Conservation (phyloP, 2,113 vertebrate genomes). For the Chroicocephalus ridibundus region DNA sequence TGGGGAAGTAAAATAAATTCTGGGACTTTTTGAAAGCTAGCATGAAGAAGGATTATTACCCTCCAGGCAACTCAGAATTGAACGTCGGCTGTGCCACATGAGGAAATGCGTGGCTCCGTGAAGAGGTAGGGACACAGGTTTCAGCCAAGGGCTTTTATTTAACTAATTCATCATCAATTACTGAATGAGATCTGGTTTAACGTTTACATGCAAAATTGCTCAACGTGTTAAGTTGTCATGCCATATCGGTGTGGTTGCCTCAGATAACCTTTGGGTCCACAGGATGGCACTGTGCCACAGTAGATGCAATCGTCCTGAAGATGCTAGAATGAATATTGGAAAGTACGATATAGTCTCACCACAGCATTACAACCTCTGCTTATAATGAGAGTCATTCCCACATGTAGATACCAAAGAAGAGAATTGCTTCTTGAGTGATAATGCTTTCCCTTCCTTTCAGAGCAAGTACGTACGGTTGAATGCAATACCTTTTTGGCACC, state of each 20-base stretch:
- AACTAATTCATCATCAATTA: background rate
- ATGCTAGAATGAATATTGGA: background rate
- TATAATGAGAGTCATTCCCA: background rate
- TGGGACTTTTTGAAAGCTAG: background rate
- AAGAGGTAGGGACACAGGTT: background rate
- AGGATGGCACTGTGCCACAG: slow-evolving; percentile 31
- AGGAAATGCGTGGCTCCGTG: background rate
- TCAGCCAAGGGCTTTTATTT: background rate
- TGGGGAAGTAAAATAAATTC: background rate
- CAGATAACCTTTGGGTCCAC: background rate
- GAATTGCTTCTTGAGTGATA: background rate
- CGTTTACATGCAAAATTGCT: background rate
- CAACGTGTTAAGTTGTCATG: background rate
- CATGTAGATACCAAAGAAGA: background rate
- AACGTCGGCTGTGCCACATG: background rate
- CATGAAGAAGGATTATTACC: background rate
- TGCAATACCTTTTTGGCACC: background rate
- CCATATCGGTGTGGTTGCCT: fast-evolving
- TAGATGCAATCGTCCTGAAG: background rate
- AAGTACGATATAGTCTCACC: background rate
- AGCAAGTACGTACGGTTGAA: background rate
- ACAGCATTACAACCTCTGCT: background rate
- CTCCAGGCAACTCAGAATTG: background rate
- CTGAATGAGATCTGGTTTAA: background rate
- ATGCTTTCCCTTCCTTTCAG: background rate